Evolutionary conservation across 2,113 vertebrate genomes (phyloP).

Genomic region (Callaeas wilsoni): DNA sequence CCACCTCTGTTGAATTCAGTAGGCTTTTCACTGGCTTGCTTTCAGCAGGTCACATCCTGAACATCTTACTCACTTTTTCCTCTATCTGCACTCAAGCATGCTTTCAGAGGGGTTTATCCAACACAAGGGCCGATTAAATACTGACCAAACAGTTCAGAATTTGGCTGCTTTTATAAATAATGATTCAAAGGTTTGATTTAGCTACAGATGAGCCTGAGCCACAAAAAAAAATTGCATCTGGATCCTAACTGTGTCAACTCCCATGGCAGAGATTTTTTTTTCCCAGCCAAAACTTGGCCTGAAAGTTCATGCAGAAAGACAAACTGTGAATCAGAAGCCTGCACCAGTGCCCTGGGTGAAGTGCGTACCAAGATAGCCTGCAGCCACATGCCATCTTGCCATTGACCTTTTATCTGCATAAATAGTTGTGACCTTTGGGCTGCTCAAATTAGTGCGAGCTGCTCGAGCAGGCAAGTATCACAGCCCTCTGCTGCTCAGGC

Average conservation of each 20-base stretch:
- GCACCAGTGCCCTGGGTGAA: neutral
- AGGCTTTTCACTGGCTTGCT: neutral
- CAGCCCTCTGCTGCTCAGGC: neutral
- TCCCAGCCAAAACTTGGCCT: slow-evolving; percentile 32
- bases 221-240: slow-evolving; percentile 26
- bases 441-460: slow-evolving; percentile 59
- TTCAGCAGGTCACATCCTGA: neutral
- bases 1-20: neutral
- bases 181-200: slow-evolving; percentile 41
- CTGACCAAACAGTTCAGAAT: slow-evolving; percentile 21
- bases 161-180: slow-evolving; percentile 35
- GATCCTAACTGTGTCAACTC: slow-evolving; percentile 13
- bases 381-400: slow-evolving; percentile 43
- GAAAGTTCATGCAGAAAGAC: slow-evolving; percentile 28
- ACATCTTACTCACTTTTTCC: slow-evolving; percentile 40
- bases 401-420: slow-evolving; percentile 64
- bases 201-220: slow-evolving; percentile 2
- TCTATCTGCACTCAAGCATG: neutral
- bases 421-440: slow-evolving; percentile 65
- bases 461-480: neutral
- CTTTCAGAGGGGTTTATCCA: neutral
- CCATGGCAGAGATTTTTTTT: neutral
- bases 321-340: slow-evolving; percentile 30
- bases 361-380: slow-evolving; percentile 43
- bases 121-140: neutral